These are phyloP conservation scores for Sylvia atricapilla DNA, from an alignment of 2,113 vertebrate genomes.

Conservation along the genomic window DNA sequence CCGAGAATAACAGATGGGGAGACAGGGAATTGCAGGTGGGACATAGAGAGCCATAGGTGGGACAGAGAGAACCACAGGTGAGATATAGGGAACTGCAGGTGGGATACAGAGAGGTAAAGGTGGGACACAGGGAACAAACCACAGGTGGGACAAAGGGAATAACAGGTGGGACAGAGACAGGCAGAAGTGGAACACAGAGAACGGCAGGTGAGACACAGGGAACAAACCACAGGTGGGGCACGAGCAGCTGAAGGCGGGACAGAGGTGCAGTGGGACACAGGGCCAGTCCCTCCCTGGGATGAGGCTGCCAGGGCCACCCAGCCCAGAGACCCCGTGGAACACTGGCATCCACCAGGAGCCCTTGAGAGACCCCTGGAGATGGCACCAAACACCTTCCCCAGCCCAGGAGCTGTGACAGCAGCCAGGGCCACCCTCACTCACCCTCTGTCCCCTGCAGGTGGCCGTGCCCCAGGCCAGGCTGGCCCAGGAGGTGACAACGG, in stretches of 20 bases:
- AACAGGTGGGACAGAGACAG: neutral
- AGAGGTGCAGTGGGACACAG: neutral
- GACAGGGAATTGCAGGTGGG: neutral
- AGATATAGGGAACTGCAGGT: too few relatives aligned
- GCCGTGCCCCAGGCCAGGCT: rapidly evolving
- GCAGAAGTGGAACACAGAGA: neutral
- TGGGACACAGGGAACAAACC: too few relatives aligned
- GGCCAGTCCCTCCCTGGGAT: rapidly evolving
- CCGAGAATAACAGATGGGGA: neutral
- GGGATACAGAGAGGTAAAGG: too few relatives aligned
- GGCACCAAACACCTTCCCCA: rapidly evolving
- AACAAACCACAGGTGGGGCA: too few relatives aligned
- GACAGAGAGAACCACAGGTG: neutral
- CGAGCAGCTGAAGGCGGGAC: neutral
- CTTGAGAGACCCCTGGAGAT: rapidly evolving
- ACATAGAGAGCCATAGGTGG: neutral
- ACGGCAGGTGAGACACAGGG: neutral
- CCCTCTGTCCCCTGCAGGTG: neutral
- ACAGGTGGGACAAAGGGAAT: too few relatives aligned
- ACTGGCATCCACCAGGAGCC: neutral
- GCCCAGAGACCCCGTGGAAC: neutral
- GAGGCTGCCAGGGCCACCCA: neutral
- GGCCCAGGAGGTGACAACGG: neutral
- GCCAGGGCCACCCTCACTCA: neutral
- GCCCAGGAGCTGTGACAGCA: neutral